phyloP scores from a whole-genome alignment of 2,797 vertebrate genomes.

The Megalops cyprinoides region DNA sequence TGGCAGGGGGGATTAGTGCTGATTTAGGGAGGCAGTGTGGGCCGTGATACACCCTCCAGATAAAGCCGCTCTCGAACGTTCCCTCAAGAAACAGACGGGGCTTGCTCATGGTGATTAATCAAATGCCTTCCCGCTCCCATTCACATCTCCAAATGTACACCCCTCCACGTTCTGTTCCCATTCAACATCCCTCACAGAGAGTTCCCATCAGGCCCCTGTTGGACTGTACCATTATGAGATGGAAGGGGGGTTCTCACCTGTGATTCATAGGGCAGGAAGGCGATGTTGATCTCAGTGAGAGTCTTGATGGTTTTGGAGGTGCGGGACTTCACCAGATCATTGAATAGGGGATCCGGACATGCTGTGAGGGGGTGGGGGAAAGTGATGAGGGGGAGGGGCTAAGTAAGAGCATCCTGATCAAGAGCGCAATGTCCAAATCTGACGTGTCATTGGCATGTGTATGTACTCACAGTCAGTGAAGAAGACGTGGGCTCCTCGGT shows the following conservation, averaged over 20 bases:
- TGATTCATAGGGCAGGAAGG: constrained; percentile 96
- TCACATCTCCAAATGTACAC: constrained; percentile 11
- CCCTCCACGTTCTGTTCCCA: not conserved
- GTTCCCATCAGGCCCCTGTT: not conserved
- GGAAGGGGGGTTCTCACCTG: constrained; percentile 79
- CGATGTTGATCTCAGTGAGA: constrained; percentile 95
- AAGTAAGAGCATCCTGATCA: no score
- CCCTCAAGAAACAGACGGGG: constrained; percentile 34
- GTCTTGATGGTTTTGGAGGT: constrained; percentile 96
- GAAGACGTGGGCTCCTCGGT: constrained; percentile 92
- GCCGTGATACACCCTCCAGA: constrained; percentile 30
- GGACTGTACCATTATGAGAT: not conserved
- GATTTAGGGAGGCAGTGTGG: constrained; percentile 35
- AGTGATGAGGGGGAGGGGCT: no score
- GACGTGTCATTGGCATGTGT: no score
- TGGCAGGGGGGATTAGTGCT: constrained; percentile 51
- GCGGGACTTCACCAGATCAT: constrained; percentile 93
- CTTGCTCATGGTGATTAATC: not conserved
- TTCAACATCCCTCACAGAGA: not conserved
- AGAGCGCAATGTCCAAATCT: no score
- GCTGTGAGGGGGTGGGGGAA: constrained; percentile 67
- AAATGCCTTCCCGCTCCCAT: constrained; percentile 22
- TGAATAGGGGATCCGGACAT: constrained; percentile 90
- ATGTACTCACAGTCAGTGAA: constrained; percentile 95
- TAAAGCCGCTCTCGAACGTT: constrained; percentile 59